phyloP scores from a whole-genome alignment of 2,888 invertebrate species.

The Tethea ocularis region DNA sequence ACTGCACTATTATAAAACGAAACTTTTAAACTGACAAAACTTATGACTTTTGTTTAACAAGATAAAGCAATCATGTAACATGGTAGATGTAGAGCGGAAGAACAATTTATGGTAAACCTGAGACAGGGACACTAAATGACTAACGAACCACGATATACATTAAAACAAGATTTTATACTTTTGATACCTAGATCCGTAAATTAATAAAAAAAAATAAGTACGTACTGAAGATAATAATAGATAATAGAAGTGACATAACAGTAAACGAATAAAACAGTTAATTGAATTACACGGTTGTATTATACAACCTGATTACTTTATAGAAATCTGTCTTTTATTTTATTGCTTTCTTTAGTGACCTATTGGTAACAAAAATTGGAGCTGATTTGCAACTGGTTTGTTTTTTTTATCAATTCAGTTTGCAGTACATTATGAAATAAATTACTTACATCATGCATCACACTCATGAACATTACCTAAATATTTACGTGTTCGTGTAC shows the following conservation, averaged over 20 bases:
- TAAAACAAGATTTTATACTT: no score
- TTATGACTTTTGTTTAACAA: slow-evolving; percentile 7
- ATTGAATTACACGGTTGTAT: not conserved
- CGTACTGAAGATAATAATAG: not conserved
- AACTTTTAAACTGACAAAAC: not conserved
- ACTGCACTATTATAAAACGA: not conserved
- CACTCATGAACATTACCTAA: not conserved
- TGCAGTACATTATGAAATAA: not conserved
- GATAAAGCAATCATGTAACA: slow-evolving; percentile 12
- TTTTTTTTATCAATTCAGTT: not conserved
- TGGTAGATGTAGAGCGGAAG: slow-evolving; percentile 25
- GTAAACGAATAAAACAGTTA: not conserved
- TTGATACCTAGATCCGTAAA: no score
- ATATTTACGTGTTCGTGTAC: not conserved
- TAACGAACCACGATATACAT: no score
- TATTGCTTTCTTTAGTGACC: slow-evolving; percentile 7
- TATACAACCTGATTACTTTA: slow-evolving; percentile 6
- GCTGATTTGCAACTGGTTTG: slow-evolving; percentile 1
- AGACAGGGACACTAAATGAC: no score
- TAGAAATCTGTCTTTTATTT: slow-evolving; percentile 5
- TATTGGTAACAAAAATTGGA: not conserved
- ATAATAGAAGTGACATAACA: not conserved
- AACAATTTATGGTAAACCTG: slow-evolving; percentile 25
- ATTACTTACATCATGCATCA: slow-evolving; percentile 2
- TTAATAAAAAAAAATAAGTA: not conserved